Percentiles rank a stretch among this genome's conserved stretches.
Evolutionary conservation across 2,113 vertebrate genomes (phyloP).

Genomic region (Cinclus mexicanus): DNA sequence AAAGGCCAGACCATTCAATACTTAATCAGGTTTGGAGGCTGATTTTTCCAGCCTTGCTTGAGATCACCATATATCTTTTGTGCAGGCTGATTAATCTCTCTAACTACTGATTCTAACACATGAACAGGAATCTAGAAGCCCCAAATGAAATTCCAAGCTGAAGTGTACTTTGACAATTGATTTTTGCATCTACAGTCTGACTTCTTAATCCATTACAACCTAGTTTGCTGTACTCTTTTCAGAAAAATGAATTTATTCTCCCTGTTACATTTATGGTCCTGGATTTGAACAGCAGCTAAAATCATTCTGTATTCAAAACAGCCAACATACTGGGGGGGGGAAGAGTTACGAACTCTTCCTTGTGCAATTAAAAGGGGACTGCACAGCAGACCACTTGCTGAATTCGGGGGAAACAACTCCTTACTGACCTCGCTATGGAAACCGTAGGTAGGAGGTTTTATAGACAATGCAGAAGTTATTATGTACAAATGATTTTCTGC

Average conservation of each 20-base stretch:
- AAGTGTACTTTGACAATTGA: neutral
- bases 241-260: neutral
- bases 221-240: neutral
- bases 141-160: neutral
- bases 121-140: neutral
- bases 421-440: neutral
- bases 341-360: neutral
- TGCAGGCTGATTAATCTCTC: slow-evolving; percentile 20
- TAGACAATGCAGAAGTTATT: slow-evolving; percentile 8
- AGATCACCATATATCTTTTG: neutral
- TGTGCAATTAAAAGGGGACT: neutral
- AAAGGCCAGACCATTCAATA: slow-evolving; percentile 24
- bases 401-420: neutral
- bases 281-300: neutral
- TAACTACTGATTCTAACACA: neutral
- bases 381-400: neutral
- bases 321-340: neutral
- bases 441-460: neutral
- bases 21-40: neutral
- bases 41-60: neutral
- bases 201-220: neutral
- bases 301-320: neutral
- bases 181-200: neutral
- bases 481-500: neutral
- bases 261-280: neutral